phyloP scores from a whole-genome alignment of 92 coral and sea anemone species.

The Phenganax subtilis region DNA sequence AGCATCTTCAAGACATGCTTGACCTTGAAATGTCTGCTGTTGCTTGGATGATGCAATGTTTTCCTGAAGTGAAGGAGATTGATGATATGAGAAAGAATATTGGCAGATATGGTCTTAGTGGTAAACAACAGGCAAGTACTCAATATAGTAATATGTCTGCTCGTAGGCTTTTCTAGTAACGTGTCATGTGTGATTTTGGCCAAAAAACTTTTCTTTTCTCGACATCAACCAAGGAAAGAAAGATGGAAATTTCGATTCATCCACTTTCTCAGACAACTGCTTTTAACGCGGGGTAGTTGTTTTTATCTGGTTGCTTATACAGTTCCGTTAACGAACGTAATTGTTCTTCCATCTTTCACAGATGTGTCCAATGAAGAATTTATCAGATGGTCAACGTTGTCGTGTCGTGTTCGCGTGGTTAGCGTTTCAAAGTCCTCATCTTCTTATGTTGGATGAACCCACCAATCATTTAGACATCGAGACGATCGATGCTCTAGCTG shows the following conservation, averaged over 20 bases:
- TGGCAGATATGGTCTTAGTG: constrained; percentile 95
- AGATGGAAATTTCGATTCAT: too few relatives aligned
- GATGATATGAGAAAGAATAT: constrained; percentile 92
- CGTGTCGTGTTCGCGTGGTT: constrained; percentile 99
- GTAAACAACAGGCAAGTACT: constrained; percentile 82
- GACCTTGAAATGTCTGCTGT: constrained; percentile 90
- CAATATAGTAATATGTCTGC: too few relatives aligned
- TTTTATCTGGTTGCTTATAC: too few relatives aligned
- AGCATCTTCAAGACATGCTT: constrained; percentile 99
- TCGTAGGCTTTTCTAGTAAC: neutral
- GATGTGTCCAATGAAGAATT: constrained; percentile 90
- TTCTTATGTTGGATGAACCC: constrained; percentile 95
- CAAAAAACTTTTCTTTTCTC: too few relatives aligned
- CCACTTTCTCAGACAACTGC: too few relatives aligned
- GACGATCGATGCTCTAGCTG: constrained; percentile 95
- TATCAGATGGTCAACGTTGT: constrained; percentile 97
- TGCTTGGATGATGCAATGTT: constrained; percentile 86
- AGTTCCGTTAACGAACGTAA: too few relatives aligned
- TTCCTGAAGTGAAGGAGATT: constrained; percentile 78
- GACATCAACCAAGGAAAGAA: too few relatives aligned
- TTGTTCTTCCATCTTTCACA: neutral
- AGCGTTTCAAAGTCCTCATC: constrained; percentile 88
- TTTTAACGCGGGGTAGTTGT: too few relatives aligned
- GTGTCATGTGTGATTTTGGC: neutral
- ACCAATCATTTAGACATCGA: constrained; percentile 99